Evolutionary conservation across 2,113 vertebrate genomes (phyloP), one percentile per base, ranked within the genome.

Genomic region (Micronisus gabar): DNA sequence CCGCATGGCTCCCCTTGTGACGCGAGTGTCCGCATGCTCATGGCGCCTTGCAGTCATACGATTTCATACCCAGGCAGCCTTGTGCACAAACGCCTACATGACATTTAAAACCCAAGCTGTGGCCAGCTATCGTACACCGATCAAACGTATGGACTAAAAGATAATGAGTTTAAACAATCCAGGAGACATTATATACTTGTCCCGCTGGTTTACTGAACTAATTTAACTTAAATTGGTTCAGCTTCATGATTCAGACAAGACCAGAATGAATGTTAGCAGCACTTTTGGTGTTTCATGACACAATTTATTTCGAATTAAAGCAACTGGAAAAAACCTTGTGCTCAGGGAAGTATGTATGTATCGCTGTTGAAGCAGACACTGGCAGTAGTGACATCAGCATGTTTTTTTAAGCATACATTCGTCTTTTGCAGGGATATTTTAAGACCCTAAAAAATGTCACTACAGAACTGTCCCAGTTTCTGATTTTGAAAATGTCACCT

Each of bases 401-500:
- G 95, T 93, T 96, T 97, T 97, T 97, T 97, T 84, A 96, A 94
- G 97, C 83, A 92, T 89, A 88, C 94, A 80, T 95, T 97, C 76
- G 95, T 96, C 95, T 97, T 97, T 97, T 97, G 88, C 96, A 96
- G 94, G 88, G 97, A 95, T 97, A 97, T 97, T 97, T 97, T 97
- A 88, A 93, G 95, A 95, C 95, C 95, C 94, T 91, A 97, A 96
- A 96, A 96, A 97, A 97, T 97, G 95, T 97, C 96, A 94, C 93
- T 86, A 86, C 86, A 95, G 94, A 96, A 94, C 91, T 95, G 96
- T 97, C 95, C 96, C 95, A 97, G 95, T 96, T 96, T 95, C 95
- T 94, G 91, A 96, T 96, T 95, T 97, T 95, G 92, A 94, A 97
- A 97, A 97, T 97, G 96, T 97, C 96, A 96, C 97, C 97, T 97